These are phyloP conservation scores for Rhinolophus sinicus DNA, from an alignment of 2,113 vertebrate species.

Conservation along the genomic window DNA sequence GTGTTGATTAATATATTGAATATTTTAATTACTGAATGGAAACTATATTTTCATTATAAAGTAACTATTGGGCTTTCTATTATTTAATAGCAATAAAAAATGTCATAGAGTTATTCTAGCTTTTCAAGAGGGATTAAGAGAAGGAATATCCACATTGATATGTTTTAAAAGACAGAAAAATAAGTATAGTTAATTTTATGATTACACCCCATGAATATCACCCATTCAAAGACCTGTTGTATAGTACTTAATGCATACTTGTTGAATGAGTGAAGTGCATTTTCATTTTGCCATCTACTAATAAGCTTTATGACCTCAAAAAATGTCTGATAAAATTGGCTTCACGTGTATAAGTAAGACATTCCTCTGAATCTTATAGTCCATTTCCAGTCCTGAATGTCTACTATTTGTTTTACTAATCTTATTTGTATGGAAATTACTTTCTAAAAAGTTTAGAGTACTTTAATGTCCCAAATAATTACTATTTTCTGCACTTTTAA, in stretches of 20 bases:
- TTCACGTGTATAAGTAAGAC: neutral
- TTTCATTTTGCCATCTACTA: neutral
- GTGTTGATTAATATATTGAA: neutral
- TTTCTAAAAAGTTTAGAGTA: neutral
- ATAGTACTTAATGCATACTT: neutral
- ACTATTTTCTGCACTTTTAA: neutral
- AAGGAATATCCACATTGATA: fast-evolving
- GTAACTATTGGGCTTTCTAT: neutral
- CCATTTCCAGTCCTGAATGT: neutral
- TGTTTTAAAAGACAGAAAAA: neutral
- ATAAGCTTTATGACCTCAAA: neutral
- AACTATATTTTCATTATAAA: neutral
- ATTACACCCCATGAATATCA: neutral
- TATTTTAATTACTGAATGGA: neutral
- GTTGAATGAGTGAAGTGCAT: neutral
- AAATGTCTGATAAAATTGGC: neutral
- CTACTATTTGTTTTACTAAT: neutral
- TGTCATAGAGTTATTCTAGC: neutral
- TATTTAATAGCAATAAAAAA: slow-evolving; percentile 5
- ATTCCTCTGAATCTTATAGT: neutral
- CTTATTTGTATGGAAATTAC: neutral
- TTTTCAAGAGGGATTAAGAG: neutral
- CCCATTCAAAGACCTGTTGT: neutral
- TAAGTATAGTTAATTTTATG: neutral
- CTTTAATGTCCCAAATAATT: neutral